These are phyloP conservation scores for Neocrepidodera transversa DNA, from an alignment of 2,888 invertebrate genomes.

Conservation along the genomic window DNA sequence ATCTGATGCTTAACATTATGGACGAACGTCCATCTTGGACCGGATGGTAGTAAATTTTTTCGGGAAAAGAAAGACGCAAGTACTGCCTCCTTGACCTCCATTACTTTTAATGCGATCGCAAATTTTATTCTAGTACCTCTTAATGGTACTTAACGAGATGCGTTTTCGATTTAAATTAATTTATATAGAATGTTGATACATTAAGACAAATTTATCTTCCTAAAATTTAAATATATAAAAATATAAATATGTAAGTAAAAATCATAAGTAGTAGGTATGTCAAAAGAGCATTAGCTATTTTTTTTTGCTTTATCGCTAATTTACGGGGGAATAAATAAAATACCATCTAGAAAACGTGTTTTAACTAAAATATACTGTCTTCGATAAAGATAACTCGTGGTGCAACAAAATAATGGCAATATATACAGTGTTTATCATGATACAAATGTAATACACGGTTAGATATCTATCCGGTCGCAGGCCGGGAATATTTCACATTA, in stretches of 20 bases:
- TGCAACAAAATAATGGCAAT: conserved; percentile 30
- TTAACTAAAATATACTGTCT: conserved; percentile 9
- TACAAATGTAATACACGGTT: conserved; percentile 41
- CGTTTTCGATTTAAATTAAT: background rate
- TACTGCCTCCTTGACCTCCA: conserved; percentile 38
- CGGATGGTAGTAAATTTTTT: conserved; percentile 33
- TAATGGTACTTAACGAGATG: conserved; percentile 6
- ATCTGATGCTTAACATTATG: conserved; percentile 33
- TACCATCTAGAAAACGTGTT: conserved; percentile 12
- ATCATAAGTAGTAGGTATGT: too few relatives aligned
- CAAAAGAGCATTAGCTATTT: too few relatives aligned
- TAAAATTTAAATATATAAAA: too few relatives aligned
- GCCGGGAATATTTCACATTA: conserved; percentile 43
- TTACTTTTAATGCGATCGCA: conserved; percentile 30
- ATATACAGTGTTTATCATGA: conserved; percentile 39
- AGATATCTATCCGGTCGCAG: conserved; percentile 28
- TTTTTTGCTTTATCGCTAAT: background rate
- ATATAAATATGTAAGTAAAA: too few relatives aligned
- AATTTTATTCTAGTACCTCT: conserved; percentile 13
- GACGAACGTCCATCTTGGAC: conserved; percentile 30
- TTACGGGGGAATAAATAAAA: background rate
- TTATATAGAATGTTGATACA: too few relatives aligned
- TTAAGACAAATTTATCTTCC: background rate
- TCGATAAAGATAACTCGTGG: conserved; percentile 22
- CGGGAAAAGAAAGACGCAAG: conserved; percentile 27